phyloP scores from a whole-genome alignment of 2,113 vertebrate species.

The Otis tarda region DNA sequence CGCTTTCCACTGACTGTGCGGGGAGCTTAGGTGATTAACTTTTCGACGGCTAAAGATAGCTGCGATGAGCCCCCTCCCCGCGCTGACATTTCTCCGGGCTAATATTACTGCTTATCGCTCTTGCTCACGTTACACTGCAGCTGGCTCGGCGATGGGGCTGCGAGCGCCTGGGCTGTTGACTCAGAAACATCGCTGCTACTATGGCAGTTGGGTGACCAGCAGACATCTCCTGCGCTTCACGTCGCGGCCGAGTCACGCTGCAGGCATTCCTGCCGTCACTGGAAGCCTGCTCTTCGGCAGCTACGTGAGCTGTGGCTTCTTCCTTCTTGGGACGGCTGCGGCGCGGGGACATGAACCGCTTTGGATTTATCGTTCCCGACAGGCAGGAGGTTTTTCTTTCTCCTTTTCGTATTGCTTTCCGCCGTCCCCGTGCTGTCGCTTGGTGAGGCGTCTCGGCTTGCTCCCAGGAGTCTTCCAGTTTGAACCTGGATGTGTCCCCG shows the following conservation, averaged over 20 bases:
- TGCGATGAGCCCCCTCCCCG: neutral
- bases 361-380: neutral
- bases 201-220: neutral
- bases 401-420: neutral
- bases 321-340: neutral
- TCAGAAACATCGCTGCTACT: slow-evolving; percentile 20
- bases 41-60: slow-evolving; percentile 28
- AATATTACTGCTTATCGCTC: neutral
- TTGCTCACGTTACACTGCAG: slow-evolving; percentile 29
- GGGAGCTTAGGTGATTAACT: slow-evolving; percentile 36
- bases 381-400: neutral
- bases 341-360: neutral
- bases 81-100: slow-evolving; percentile 28
- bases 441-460: neutral
- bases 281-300: neutral
- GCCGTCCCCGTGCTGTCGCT: accelerated
- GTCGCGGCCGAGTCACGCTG: neutral
- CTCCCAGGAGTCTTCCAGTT: neutral
- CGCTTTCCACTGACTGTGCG: neutral
- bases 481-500: neutral
- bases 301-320: neutral
- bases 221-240: neutral
- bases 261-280: neutral
- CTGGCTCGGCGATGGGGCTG: neutral
- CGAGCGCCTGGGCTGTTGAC: neutral